Evolutionary conservation across 2,888 invertebrate species (phyloP), one percentile per base, ranked within the genome.

Genomic region (Sphaeridia pumilis): DNA sequence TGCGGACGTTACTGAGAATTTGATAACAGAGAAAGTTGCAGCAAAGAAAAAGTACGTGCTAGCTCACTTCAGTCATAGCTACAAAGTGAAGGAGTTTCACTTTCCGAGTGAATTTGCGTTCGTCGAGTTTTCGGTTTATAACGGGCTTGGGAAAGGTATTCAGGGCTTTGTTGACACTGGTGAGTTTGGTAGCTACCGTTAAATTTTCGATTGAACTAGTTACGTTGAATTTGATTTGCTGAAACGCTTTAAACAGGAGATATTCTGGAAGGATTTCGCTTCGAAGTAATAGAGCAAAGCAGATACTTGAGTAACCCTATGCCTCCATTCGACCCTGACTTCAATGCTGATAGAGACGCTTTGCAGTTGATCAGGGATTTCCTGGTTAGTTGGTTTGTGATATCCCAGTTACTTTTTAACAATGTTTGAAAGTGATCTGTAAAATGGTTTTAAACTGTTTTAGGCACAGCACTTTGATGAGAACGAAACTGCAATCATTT

Each of bases 91-190:
- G 7, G 5, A 20, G 4, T 52, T 46, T 24, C 25, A 52, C 31
- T 46, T 31, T 14, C 52, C 52, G 4, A 27, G 46, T 10, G 52
- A 52, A 24, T 52, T 52, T 52, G 28, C 52, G 10, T 2, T 52
- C n/a, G 46, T 46, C 2, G 52, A 52, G 20, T 52, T 46, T 27
- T 52, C 52, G n/a, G 46, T 52, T n/a, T 46, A 27, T 14, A 46
- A 46, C 46, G 52, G 52, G 17, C 20, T 52, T 14, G 52, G 52
- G 3, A 22, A 28, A 14, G 38, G 38, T 7, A 17, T 52, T 22
- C 28, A 36, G 20, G 52, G 52, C 1, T 26, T 52, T 1, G 46
- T 52, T 46, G 52, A 52, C 21, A 46, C 46, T 22, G 42, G 52
- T 52, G 44, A 43, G 35, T 20, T 31, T 31, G 31, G 10, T 31